Conservation (phyloP, 1,140 invertebrate genomes). For the Cryptotermes secundus region DNA sequence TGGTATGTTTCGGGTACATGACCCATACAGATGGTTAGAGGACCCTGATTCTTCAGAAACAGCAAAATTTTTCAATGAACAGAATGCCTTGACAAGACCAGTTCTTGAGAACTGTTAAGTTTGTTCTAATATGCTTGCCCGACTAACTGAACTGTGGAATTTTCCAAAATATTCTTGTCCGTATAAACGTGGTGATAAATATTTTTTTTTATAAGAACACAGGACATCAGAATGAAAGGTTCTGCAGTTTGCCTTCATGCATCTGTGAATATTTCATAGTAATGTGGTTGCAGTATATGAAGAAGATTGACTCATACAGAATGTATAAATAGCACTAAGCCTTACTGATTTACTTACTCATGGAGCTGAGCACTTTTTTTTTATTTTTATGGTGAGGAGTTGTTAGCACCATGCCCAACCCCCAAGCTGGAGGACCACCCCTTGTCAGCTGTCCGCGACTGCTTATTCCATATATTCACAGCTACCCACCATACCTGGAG, state of each 20-base stretch:
- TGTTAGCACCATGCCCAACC: too few relatives aligned
- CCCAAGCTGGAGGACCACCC: too few relatives aligned
- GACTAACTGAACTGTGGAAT: conserved; percentile 90
- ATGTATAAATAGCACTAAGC: too few relatives aligned
- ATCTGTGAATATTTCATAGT: too few relatives aligned
- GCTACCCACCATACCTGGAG: too few relatives aligned
- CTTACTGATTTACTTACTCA: too few relatives aligned
- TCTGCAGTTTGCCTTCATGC: neutral
- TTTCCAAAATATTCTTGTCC: conserved; percentile 94
- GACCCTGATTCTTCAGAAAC: conserved; percentile 93
- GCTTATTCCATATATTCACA: too few relatives aligned
- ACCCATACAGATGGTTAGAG: conserved; percentile 97
- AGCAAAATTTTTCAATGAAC: conserved; percentile 85
- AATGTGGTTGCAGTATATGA: too few relatives aligned
- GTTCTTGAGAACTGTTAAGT: conserved; percentile 77
- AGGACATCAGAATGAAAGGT: conserved; percentile 95
- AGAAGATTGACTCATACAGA: too few relatives aligned
- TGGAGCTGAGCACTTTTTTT: too few relatives aligned
- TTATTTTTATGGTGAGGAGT: too few relatives aligned
- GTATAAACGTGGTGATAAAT: conserved; percentile 76
- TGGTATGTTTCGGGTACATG: conserved; percentile 64
- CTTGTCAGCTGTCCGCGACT: too few relatives aligned
- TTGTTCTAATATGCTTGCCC: conserved; percentile 69
- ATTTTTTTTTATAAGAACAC: conserved; percentile 94
- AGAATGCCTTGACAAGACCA: conserved; percentile 87